A percentile compares a stretch with the other conserved stretches of the same genome.
Conservation (phyloP, 2,113 vertebrate genomes). For the Varanus komodoensis region DNA sequence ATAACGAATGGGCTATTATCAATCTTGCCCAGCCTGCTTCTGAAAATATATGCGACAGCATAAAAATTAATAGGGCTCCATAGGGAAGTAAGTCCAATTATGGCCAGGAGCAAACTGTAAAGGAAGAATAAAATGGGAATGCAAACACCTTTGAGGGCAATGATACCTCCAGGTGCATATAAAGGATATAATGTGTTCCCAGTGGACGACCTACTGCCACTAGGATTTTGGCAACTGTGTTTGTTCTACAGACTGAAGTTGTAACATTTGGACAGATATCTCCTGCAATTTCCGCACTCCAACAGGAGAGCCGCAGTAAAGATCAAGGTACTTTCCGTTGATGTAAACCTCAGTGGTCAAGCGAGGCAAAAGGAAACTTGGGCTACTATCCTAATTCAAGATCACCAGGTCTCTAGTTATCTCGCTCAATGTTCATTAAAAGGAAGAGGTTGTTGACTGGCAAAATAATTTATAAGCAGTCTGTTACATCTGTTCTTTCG, state of each 20-base stretch:
- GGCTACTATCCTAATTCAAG: neutral
- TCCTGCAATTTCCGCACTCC: neutral
- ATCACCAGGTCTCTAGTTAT: neutral
- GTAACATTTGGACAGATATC: neutral
- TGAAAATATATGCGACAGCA: accelerated
- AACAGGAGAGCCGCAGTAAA: neutral
- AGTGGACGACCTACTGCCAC: neutral
- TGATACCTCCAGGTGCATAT: neutral
- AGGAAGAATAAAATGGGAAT: neutral
- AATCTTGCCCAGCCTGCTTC: constrained; percentile 11
- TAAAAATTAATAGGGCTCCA: neutral
- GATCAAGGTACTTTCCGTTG: neutral
- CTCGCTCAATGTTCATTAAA: neutral
- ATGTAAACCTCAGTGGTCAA: neutral
- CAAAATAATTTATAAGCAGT: neutral
- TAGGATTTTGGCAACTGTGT: neutral
- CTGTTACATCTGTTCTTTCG: neutral
- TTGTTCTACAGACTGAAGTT: neutral
- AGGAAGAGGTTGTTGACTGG: neutral
- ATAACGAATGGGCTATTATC: constrained; percentile 19
- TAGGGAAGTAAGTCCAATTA: constrained; percentile 1
- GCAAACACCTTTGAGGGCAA: neutral
- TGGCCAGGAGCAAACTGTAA: neutral
- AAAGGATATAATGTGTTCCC: neutral
- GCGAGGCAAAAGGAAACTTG: neutral